These are phyloP conservation scores for Poeciliopsis presidionis DNA, from an alignment of 2,797 vertebrate genomes.

Conservation along the genomic window DNA sequence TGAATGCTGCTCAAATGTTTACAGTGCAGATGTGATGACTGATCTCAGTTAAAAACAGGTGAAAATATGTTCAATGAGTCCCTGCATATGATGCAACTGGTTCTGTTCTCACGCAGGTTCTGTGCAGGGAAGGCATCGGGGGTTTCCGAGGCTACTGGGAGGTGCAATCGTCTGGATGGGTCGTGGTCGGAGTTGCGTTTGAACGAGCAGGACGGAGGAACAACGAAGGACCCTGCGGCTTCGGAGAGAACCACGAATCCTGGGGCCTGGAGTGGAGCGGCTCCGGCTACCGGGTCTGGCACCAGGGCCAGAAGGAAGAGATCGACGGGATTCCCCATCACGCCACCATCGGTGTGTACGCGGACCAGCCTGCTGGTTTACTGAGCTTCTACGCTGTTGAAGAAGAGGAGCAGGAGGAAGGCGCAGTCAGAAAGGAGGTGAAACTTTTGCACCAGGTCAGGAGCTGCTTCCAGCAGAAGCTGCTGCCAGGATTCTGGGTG, in stretches of 20 bases:
- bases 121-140: conserved; percentile 71
- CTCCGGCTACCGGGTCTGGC: conserved; percentile 68
- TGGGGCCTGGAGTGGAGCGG: conserved; percentile 77
- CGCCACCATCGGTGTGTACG: conserved; percentile 63
- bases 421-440: conserved; percentile 53
- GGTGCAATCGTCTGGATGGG: conserved; percentile 67
- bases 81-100: no score
- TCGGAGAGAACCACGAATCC: conserved; percentile 77
- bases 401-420: conserved; percentile 54
- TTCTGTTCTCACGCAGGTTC: conserved; percentile 57
- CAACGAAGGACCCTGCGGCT: conserved; percentile 63
- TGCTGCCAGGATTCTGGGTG: conserved; percentile 76
- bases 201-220: conserved; percentile 65
- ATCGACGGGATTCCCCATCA: conserved; percentile 45
- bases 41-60: background rate
- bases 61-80: background rate
- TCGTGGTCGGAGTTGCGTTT: conserved; percentile 61
- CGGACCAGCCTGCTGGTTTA: conserved; percentile 74
- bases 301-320: conserved; percentile 42
- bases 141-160: conserved; percentile 76
- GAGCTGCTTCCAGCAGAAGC: conserved; percentile 62
- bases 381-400: conserved; percentile 73
- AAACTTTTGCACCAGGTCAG: conserved; percentile 62
- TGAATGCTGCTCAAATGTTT: no score
- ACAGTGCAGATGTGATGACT: background rate